Evolutionary conservation across 2,113 vertebrate genomes (phyloP).

Genomic region (Lipophrys pholis): DNA sequence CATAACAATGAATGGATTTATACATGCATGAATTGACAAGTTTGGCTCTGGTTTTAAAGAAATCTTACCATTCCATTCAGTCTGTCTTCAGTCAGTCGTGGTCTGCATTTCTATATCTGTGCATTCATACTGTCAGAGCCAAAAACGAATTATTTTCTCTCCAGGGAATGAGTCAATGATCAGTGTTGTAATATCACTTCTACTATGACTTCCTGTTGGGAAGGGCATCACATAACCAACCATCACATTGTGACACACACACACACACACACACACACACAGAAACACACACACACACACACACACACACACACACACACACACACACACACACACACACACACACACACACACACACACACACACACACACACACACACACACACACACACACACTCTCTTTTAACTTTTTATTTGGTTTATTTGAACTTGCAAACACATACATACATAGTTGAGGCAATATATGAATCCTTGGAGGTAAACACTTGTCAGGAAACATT

Average conservation of each 20-base stretch:
- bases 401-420: no score
- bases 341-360: neutral
- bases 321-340: no score
- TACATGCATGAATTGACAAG: neutral
- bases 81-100: neutral
- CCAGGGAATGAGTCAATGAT: constrained; percentile 18
- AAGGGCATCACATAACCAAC: constrained; percentile 20
- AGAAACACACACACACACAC: no score
- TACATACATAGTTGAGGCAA: no score
- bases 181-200: constrained; percentile 47
- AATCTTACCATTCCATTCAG: constrained; percentile 22
- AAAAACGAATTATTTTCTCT: neutral
- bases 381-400: no score
- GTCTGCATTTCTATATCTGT: neutral
- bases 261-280: neutral
- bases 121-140: neutral
- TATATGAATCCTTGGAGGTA: no score
- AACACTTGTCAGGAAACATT: no score
- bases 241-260: neutral
- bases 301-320: neutral
- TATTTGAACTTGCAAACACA: no score
- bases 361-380: no score
- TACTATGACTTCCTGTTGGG: constrained; percentile 46
- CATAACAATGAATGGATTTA: neutral
- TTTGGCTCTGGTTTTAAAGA: constrained; percentile 1